These are phyloP conservation scores for Idaea straminata DNA, from an alignment of 2,888 invertebrate genomes.

Conservation along the genomic window DNA sequence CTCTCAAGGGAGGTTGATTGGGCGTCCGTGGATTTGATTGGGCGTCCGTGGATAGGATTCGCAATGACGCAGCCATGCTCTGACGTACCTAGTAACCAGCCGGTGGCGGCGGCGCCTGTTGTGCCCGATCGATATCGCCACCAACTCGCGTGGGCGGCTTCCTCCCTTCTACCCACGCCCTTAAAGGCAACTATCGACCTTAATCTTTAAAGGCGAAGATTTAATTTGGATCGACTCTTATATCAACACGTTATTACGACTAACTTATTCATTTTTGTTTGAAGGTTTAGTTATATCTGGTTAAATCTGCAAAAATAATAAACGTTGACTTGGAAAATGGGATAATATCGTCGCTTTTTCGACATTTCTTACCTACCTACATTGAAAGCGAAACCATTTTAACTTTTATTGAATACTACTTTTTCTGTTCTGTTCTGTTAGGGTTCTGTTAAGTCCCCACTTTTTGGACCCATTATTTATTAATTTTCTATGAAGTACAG, in stretches of 20 bases:
- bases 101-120: slow-evolving; percentile 49
- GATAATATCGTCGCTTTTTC: background rate
- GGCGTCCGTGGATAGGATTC: slow-evolving; percentile 44
- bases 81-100: slow-evolving; percentile 57
- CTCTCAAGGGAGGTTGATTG: slow-evolving; percentile 40
- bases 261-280: slow-evolving; percentile 4
- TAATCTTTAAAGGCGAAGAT: slow-evolving; percentile 33
- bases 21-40: slow-evolving; percentile 39
- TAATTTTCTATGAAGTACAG: no score
- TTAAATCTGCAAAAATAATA: background rate
- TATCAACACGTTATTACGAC: slow-evolving; percentile 9
- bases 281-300: slow-evolving; percentile 13
- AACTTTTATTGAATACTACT: no score
- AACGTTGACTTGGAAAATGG: background rate
- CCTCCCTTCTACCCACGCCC: slow-evolving; percentile 42
- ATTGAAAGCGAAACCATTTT: no score
- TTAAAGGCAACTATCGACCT: slow-evolving; percentile 43
- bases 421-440: no score
- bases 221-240: slow-evolving; percentile 26
- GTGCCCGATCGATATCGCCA: slow-evolving; percentile 62
- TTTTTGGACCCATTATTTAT: no score
- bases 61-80: slow-evolving; percentile 61
- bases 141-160: slow-evolving; percentile 58
- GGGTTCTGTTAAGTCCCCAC: no score
- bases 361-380: no score